Base-by-base conservation (phyloP, 2,888 invertebrate genomes). In the Drosophila lutescens region DNA sequence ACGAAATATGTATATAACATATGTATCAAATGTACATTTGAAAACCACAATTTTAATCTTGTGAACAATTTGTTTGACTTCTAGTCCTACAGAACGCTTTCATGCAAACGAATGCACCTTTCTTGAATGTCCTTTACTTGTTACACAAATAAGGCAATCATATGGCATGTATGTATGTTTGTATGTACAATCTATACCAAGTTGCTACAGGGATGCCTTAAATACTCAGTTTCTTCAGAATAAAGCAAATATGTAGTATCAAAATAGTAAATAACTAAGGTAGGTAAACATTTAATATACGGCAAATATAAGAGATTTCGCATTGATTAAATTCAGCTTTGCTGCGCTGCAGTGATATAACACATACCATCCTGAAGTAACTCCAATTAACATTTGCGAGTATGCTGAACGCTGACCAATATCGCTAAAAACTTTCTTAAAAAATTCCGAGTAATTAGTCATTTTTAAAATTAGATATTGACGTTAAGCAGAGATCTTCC, bases 341-440 rank as follows among this genome's bases (percentile, higher is more conserved):
- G 17, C 15, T 34, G 13, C 13, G 10, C 34, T 13, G 44, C 46
- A 50, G 26, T 62, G 62, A 63, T 63, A 49, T 49, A 63, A 63
- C 38, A 62, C 93, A 91, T 94, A 98, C 98, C 98, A 98, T 94
- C 98, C 98, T 85, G 97, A 95, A 73, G 96, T 94, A 72, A 96
- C 96, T 78, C 98, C 98, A 91, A 98, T 94, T 83, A 96, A 92
- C 79, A 98, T 94, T 93, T 98, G 98, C 92, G 97, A 96, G 20
- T 96, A 95, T 40, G 97, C 97, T 8, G 98, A 97, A 66, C 95
- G 95, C 92, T 96, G 96, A 73, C 96, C 96, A 71, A 98, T 95
- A 90, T 98, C 97, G 41, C 41, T 62, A 34, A 63, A 63, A n/a
- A 63, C 63, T 34, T 62, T 63, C 17, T 62, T 63, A 12, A 63